Base-by-base conservation (phyloP, 2,888 invertebrate species). In the Synanthedon tipuliformis region DNA sequence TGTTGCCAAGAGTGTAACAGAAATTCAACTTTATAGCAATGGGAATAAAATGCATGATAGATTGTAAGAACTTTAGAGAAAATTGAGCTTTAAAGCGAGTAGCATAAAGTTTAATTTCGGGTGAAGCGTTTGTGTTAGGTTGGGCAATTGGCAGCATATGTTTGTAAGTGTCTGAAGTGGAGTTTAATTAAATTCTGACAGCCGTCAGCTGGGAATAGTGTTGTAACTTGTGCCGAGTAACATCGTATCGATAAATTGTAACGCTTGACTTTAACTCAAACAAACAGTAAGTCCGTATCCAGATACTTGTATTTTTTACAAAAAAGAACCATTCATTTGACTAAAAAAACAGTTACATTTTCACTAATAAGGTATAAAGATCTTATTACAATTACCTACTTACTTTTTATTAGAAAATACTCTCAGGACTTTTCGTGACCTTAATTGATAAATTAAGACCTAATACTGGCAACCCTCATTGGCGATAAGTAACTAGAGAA, bases 111-210 rank as follows among this genome's bases (percentile, higher is more conserved):
- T 15, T 45, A 45, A 45, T 45, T 45, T 45, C 3, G 45, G n/a
- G 12, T 45, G 34, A 1, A 34, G 34, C 34, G 10, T 10, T 34
- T 34, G 8, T 34, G 3, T n/a, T n/a, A n/a, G 34, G 10, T 10
- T 34, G 8, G 49, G 51, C 48, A 66, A 82, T 82, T 83, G 78
- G 85, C 76, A 82, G 82, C 87, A 86, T 85, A 87, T 86, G 87
- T 75, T 77, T 63, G 64, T 55, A 73, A 83, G 79, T 81, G 81
- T 78, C 71, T 75, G 69, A 63, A 68, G 73, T 81, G 89, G 89
- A 89, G 89, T 89, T 90, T 90, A 90, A 90, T 90, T 90, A 90
- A 90, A 90, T 80, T 80, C 81, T 77, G 34, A 78, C 87, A 59
- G 69, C 71, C 69, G 70, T 63, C 67, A 59, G 54, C 62, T 60